A percentile compares a stretch with the other conserved stretches of the same genome.
These are phyloP conservation scores for Larimichthys crocea DNA, from an alignment of 2,113 vertebrate genomes.

Conservation along the genomic window DNA sequence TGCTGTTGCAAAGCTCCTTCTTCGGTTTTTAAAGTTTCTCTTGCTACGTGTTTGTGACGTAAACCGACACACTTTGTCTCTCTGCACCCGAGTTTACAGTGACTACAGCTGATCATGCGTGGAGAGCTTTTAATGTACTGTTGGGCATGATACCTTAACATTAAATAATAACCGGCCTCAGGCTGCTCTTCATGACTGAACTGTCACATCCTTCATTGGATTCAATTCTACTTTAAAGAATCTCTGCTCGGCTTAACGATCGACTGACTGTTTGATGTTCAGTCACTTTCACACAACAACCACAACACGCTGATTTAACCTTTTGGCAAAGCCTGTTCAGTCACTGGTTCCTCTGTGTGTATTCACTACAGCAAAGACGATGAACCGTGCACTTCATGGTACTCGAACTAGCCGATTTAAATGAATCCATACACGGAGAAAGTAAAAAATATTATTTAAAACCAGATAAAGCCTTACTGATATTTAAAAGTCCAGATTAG, in stretches of 20 bases:
- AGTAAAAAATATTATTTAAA: not conserved
- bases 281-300: not conserved
- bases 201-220: not conserved
- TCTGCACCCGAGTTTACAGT: not conserved
- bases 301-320: constrained; percentile 6
- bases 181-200: not conserved
- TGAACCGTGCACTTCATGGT: not conserved
- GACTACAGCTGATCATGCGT: not conserved
- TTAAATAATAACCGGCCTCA: not conserved
- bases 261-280: not conserved
- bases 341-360: not conserved
- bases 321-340: not conserved
- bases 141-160: not conserved
- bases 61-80: not conserved
- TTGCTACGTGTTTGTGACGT: not conserved
- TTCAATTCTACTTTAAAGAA: constrained; percentile 5
- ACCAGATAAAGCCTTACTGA: not conserved
- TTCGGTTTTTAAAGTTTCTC: not conserved
- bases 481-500: not conserved
- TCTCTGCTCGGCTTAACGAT: not conserved
- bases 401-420: not conserved
- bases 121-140: not conserved
- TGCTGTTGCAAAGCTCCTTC: not conserved
- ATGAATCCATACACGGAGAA: not conserved
- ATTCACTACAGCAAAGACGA: not conserved